A percentile compares a stretch with the other conserved stretches of the same genome.
These are phyloP conservation scores for Rhamnusium bicolor DNA, from an alignment of 2,888 invertebrate genomes.

Conservation along the genomic window DNA sequence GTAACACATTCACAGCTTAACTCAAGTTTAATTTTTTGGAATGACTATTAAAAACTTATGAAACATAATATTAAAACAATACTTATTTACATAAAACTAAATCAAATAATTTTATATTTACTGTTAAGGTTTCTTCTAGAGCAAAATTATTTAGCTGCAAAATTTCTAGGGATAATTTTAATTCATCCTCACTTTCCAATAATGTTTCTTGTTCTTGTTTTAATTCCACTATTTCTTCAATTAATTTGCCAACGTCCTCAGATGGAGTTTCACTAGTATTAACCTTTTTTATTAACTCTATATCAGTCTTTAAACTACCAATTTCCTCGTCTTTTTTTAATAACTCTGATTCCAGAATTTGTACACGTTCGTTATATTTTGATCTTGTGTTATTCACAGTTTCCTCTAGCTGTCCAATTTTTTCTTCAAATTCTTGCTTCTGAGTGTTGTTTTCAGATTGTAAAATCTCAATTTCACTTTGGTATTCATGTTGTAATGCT, in stretches of 20 bases:
- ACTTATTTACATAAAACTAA: conserved; percentile 5
- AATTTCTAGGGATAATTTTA: conserved; percentile 42
- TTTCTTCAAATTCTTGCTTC: conserved; percentile 44
- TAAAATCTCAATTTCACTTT: conserved; percentile 55
- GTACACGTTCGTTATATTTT: conserved; percentile 45
- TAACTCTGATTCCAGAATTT: conserved; percentile 45
- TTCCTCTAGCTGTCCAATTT: conserved; percentile 52
- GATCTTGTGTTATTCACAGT: conserved; percentile 40
- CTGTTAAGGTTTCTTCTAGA: conserved; percentile 19
- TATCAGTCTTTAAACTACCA: conserved; percentile 37
- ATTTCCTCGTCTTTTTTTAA: conserved; percentile 47
- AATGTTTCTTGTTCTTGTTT: conserved; percentile 38
- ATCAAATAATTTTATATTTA: background rate
- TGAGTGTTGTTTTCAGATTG: conserved; percentile 44
- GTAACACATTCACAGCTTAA: too few species aligned
- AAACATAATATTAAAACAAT: too few species aligned
- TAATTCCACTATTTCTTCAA: conserved; percentile 40
- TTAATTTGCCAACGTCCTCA: conserved; percentile 38
- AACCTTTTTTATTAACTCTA: conserved; percentile 37
- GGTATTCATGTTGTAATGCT: conserved; percentile 56
- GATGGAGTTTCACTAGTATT: conserved; percentile 16
- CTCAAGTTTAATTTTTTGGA: too few species aligned
- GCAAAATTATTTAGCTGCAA: conserved; percentile 34
- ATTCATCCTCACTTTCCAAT: conserved; percentile 42
- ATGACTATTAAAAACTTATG: too few species aligned